These are phyloP conservation scores for Periophthalmus magnuspinnatus DNA, from an alignment of 2,797 vertebrate species.

Conservation along the genomic window DNA sequence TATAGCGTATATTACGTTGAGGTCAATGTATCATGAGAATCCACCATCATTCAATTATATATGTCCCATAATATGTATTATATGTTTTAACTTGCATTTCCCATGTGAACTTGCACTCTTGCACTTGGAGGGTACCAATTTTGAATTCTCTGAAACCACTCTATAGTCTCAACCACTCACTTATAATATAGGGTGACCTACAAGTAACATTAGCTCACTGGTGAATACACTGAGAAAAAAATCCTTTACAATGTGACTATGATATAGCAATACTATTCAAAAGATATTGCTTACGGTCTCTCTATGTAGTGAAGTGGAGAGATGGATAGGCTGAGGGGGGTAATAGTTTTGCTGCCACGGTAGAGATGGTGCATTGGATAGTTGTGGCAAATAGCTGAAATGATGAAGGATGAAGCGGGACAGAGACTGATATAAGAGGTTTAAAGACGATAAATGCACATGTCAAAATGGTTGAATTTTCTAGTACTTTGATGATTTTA, in stretches of 20 bases:
- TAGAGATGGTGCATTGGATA: too few species aligned
- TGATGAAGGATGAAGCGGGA: too few species aligned
- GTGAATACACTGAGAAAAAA: neutral
- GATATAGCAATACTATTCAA: neutral
- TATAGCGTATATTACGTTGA: too few species aligned
- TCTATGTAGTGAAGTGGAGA: too few species aligned
- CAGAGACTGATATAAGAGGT: too few species aligned
- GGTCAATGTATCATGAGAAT: neutral
- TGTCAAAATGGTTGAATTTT: too few species aligned
- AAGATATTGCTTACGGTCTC: too few species aligned
- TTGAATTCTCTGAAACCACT: neutral
- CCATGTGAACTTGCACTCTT: neutral
- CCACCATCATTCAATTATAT: neutral
- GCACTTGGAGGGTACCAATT: constrained; percentile 2
- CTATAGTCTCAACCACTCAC: neutral
- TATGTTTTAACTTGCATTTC: constrained; percentile 1
- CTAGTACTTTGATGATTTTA: too few species aligned
- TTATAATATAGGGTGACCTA: neutral
- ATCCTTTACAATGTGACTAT: neutral
- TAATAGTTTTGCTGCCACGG: too few species aligned
- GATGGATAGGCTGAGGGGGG: too few species aligned
- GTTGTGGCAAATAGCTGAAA: too few species aligned
- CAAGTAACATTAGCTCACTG: neutral
- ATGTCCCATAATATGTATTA: neutral
- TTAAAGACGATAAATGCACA: too few species aligned